These are phyloP conservation scores for Gandaritis pyraliata DNA, from an alignment of 2,888 invertebrate genomes.

Conservation along the genomic window DNA sequence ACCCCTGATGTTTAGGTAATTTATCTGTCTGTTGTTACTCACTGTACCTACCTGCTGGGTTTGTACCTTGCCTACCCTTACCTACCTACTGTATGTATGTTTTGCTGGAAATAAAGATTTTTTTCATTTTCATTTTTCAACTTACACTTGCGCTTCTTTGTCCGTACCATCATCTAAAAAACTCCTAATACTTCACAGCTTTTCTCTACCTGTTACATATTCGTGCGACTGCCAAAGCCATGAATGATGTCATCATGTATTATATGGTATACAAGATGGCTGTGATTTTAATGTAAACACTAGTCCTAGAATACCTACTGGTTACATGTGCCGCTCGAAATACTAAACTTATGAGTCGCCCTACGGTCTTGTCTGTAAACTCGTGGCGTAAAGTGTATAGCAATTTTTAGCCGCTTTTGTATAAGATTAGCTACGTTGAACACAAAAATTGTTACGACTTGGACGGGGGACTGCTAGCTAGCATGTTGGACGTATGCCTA, in stretches of 20 bases:
- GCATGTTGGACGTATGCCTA: too few relatives aligned
- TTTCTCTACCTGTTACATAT: too few relatives aligned
- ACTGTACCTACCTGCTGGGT: too few relatives aligned
- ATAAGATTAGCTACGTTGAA: background rate
- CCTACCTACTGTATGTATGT: too few relatives aligned
- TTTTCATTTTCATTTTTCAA: too few relatives aligned
- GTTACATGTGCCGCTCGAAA: slow-evolving; percentile 2
- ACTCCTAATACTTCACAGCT: too few relatives aligned
- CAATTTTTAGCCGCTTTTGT: background rate
- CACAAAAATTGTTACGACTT: background rate
- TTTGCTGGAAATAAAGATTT: too few relatives aligned
- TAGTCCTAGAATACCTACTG: slow-evolving; percentile 27
- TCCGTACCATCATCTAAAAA: too few relatives aligned
- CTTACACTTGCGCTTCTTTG: too few relatives aligned
- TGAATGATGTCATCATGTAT: slow-evolving; percentile 58
- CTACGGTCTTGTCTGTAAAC: background rate
- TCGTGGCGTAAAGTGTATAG: background rate
- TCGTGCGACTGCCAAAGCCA: slow-evolving; percentile 27
- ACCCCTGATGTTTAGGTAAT: too few relatives aligned
- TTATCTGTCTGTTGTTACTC: too few relatives aligned
- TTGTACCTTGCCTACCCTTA: too few relatives aligned
- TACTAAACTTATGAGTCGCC: slow-evolving; percentile 2
- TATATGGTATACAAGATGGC: slow-evolving; percentile 46
- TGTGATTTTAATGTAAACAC: slow-evolving; percentile 60
- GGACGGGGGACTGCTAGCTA: background rate